phyloP scores from a whole-genome alignment of 2,888 invertebrate genomes.

The Lampropteryx suffumata region DNA sequence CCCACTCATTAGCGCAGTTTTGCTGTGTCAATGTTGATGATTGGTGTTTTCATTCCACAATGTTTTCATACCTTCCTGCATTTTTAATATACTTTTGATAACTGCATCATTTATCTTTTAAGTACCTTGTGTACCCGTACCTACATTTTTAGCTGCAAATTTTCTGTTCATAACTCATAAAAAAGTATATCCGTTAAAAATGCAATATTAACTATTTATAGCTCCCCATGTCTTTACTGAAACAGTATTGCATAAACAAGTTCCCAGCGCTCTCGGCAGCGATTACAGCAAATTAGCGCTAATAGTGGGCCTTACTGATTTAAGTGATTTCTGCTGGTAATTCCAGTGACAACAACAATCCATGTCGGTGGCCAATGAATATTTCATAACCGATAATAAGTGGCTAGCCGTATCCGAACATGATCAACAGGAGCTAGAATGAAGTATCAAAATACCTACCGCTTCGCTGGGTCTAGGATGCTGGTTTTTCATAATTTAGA shows the following conservation, averaged over 20 bases:
- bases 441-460: conserved; percentile 23
- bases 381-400: conserved; percentile 70
- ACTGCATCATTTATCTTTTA: too few species aligned
- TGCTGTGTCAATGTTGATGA: conserved; percentile 32
- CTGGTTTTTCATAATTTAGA: not conserved
- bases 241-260: conserved; percentile 36
- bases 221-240: conserved; percentile 14
- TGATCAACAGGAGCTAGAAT: conserved; percentile 21
- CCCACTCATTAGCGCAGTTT: conserved; percentile 67
- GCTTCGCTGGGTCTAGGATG: not conserved
- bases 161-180: too few species aligned
- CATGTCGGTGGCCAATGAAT: conserved; percentile 70
- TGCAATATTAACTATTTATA: too few species aligned
- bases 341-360: conserved; percentile 74
- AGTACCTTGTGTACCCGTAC: too few species aligned
- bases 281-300: conserved; percentile 79
- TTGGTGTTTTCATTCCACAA: not conserved
- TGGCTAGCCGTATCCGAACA: conserved; percentile 44
- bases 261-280: conserved; percentile 59
- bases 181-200: too few species aligned
- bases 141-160: too few species aligned
- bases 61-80: not conserved
- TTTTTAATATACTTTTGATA: too few species aligned
- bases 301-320: conserved; percentile 52
- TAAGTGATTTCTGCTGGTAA: conserved; percentile 72